These are phyloP conservation scores for Cladorhizidae sp. DNA, from an alignment of 37 sponge, comb jelly and placozoan genomes.

Conservation along the genomic window DNA sequence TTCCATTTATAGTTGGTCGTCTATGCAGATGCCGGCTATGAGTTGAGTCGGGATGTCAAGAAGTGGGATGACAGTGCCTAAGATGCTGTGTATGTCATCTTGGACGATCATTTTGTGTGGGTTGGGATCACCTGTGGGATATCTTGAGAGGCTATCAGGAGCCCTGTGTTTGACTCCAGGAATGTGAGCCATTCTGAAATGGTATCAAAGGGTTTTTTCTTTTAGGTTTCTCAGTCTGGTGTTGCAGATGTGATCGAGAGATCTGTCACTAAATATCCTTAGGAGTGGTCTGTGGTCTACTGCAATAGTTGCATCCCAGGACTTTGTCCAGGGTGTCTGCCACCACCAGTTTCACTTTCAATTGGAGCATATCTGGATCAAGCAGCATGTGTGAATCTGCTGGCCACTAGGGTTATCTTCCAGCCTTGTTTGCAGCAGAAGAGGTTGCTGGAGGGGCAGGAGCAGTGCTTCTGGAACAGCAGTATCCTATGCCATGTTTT, in stretches of 20 bases:
- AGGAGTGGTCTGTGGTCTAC: conserved; percentile 45
- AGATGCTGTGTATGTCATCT: conserved; percentile 29
- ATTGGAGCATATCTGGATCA: conserved; percentile 43
- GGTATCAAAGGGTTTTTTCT: conserved; percentile 33
- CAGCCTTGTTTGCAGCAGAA: conserved; percentile 43
- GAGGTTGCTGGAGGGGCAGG: conserved; percentile 4
- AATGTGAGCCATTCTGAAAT: conserved; percentile 44
- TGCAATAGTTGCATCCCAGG: conserved; percentile 49
- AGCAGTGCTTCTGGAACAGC: conserved; percentile 45
- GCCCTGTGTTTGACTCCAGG: conserved; percentile 45
- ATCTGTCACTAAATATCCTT: conserved; percentile 48
- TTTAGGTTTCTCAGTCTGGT: conserved; percentile 43
- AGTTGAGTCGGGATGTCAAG: conserved; percentile 33
- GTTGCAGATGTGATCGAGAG: conserved; percentile 44
- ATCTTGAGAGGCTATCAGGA: conserved; percentile 35
- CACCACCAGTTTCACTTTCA: conserved; percentile 45
- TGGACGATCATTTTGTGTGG: conserved; percentile 36
- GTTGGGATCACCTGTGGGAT: conserved; percentile 34
- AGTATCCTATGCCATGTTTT: conserved; percentile 25
- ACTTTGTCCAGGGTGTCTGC: conserved; percentile 48
- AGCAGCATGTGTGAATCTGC: conserved; percentile 46
- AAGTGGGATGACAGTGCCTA: neutral
- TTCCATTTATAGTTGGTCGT: conserved; percentile 26
- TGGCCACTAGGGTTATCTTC: conserved; percentile 50
- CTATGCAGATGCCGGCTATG: conserved; percentile 28